Conservation (phyloP, 2,888 invertebrate species). For the Agapostemon virescens region DNA sequence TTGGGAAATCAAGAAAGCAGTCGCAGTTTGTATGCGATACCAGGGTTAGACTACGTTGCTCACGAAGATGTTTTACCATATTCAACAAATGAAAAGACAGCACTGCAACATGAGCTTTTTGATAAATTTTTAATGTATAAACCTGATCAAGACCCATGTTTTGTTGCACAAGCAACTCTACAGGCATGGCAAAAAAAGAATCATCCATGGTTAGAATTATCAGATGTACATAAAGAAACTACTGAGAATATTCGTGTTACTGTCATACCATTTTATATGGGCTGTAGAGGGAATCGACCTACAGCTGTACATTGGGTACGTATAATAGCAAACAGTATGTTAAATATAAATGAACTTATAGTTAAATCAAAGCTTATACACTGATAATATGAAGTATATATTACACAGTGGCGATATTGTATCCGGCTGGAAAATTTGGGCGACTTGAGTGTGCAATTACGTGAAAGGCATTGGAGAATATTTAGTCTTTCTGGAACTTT, state of each 20-base stretch:
- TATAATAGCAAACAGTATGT: not conserved
- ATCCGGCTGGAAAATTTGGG: constrained; percentile 97
- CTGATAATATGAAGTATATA: constrained; percentile 19
- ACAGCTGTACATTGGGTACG: constrained; percentile 95
- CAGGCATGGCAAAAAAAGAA: constrained; percentile 98
- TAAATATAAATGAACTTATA: not conserved
- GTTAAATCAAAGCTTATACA: constrained; percentile 2
- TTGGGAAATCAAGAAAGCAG: constrained; percentile 97
- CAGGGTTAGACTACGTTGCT: constrained; percentile 98
- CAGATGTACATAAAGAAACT: constrained; percentile 98
- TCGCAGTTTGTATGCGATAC: constrained; percentile 96
- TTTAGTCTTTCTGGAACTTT: constrained; percentile 96
- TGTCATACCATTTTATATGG: constrained; percentile 99
- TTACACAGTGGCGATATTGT: constrained; percentile 95
- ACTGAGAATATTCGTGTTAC: constrained; percentile 98
- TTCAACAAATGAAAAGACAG: constrained; percentile 91
- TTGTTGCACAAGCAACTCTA: constrained; percentile 93
- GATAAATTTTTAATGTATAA: constrained; percentile 94
- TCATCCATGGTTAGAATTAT: constrained; percentile 97
- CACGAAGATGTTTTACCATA: constrained; percentile 99
- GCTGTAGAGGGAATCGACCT: constrained; percentile 94
- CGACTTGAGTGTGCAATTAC: constrained; percentile 92
- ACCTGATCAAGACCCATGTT: constrained; percentile 92
- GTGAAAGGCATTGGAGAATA: constrained; percentile 99
- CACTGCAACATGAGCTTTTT: constrained; percentile 97